phyloP scores from a whole-genome alignment of 2,888 invertebrate species.

The Lampropteryx suffumata region DNA sequence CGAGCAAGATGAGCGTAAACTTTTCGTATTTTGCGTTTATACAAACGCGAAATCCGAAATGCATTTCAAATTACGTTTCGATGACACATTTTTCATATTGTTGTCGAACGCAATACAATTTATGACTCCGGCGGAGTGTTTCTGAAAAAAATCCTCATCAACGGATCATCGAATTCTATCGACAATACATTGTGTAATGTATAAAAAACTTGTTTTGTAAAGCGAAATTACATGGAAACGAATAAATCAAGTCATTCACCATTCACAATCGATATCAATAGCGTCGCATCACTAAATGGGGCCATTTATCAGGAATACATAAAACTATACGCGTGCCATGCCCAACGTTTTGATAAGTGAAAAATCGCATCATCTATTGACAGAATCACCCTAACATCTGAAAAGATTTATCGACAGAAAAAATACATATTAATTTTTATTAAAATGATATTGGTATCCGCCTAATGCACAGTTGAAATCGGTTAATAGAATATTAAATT shows the following conservation, averaged over 20 bases:
- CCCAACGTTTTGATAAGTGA: constrained; percentile 60
- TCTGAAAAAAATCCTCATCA: constrained; percentile 47
- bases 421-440: constrained; percentile 17
- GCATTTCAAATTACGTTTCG: constrained; percentile 17
- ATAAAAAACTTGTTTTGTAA: constrained; percentile 57
- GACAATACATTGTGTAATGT: constrained; percentile 41
- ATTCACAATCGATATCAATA: constrained; percentile 63
- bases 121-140: constrained; percentile 19
- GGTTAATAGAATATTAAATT: constrained; percentile 72
- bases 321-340: constrained; percentile 68
- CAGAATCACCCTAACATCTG: constrained; percentile 63
- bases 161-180: constrained; percentile 52
- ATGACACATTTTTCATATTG: constrained; percentile 21
- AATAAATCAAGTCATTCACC: constrained; percentile 68
- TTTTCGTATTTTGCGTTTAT: constrained; percentile 38
- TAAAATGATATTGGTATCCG: constrained; percentile 27
- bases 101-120: constrained; percentile 20
- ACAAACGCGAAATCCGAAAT: constrained; percentile 22
- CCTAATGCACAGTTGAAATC: constrained; percentile 51
- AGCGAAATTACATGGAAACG: constrained; percentile 57
- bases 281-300: constrained; percentile 65
- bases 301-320: constrained; percentile 71
- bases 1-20: constrained; percentile 50
- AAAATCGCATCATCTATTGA: constrained; percentile 61
- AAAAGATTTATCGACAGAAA: constrained; percentile 61